Evolutionary conservation across 2,888 invertebrate species (phyloP).

Genomic region (Tricholauxania praeusta): DNA sequence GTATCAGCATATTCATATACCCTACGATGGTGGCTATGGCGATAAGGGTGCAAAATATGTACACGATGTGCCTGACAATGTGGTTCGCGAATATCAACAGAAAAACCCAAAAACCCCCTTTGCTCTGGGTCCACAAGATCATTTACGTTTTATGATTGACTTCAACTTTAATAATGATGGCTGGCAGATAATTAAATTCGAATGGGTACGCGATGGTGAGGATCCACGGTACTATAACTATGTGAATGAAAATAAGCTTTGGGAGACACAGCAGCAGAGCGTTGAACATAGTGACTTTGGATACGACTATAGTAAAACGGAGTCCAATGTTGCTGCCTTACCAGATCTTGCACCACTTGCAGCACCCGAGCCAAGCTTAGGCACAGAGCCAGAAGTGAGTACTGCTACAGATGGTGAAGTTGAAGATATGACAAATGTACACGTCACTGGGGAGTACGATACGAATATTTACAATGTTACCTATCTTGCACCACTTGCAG

Average conservation of each 20-base stretch:
- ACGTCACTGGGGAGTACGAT: slow-evolving; percentile 43
- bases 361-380: neutral
- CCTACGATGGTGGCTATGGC: slow-evolving; percentile 70
- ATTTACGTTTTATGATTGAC: slow-evolving; percentile 60
- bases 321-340: slow-evolving; percentile 26
- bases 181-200: slow-evolving; percentile 64
- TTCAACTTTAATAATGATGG: slow-evolving; percentile 62
- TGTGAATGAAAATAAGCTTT: slow-evolving; percentile 71
- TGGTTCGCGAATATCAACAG: slow-evolving; percentile 22
- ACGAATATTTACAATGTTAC: slow-evolving; percentile 38
- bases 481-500: neutral
- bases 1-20: slow-evolving; percentile 69
- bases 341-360: slow-evolving; percentile 27
- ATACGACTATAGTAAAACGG: too few species aligned
- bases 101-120: slow-evolving; percentile 36
- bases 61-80: slow-evolving; percentile 40
- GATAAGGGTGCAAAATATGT: slow-evolving; percentile 68
- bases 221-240: slow-evolving; percentile 57
- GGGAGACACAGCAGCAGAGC: slow-evolving; percentile 44
- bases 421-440: slow-evolving; percentile 29
- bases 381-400: neutral
- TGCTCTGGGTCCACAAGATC: slow-evolving; percentile 55
- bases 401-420: too few species aligned
- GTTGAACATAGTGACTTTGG: too few species aligned
- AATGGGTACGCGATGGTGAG: slow-evolving; percentile 61